A percentile compares a stretch with the other conserved stretches of the same genome.
Evolutionary conservation across 2,797 vertebrate genomes (phyloP).

Genomic region (Enteromius anoplus): DNA sequence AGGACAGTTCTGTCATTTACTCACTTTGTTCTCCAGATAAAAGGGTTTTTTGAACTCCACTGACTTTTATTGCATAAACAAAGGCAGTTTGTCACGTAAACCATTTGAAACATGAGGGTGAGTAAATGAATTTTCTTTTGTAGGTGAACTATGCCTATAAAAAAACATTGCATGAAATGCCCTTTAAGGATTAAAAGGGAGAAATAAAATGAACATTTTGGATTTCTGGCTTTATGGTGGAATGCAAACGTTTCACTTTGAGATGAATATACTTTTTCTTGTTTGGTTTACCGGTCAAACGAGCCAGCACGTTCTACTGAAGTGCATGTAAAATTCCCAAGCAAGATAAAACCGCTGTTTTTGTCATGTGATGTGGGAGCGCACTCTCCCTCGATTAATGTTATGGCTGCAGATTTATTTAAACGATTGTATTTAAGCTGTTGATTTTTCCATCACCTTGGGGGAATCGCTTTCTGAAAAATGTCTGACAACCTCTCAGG

Average conservation of each 20-base stretch:
- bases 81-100: neutral
- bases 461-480: neutral
- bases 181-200: slow-evolving; percentile 30
- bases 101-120: neutral
- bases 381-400: slow-evolving; percentile 8
- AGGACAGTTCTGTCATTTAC: neutral
- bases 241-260: slow-evolving; percentile 17
- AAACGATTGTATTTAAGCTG: slow-evolving; percentile 30
- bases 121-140: neutral
- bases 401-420: slow-evolving; percentile 3
- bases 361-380: slow-evolving; percentile 35
- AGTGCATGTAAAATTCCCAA: slow-evolving; percentile 50
- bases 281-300: slow-evolving; percentile 19
- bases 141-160: neutral
- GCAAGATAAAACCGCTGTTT: slow-evolving; percentile 45
- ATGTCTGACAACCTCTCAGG: slow-evolving; percentile 27
- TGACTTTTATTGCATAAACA: neutral
- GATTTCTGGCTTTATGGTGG: slow-evolving; percentile 22
- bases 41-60: neutral
- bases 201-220: slow-evolving; percentile 11
- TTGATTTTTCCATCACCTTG: neutral
- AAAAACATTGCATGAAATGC: slow-evolving; percentile 41
- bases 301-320: slow-evolving; percentile 35
- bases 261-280: neutral
- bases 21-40: neutral